Evolutionary conservation across 2,797 vertebrate species (phyloP).

Genomic region (Tragopan temminckii): DNA sequence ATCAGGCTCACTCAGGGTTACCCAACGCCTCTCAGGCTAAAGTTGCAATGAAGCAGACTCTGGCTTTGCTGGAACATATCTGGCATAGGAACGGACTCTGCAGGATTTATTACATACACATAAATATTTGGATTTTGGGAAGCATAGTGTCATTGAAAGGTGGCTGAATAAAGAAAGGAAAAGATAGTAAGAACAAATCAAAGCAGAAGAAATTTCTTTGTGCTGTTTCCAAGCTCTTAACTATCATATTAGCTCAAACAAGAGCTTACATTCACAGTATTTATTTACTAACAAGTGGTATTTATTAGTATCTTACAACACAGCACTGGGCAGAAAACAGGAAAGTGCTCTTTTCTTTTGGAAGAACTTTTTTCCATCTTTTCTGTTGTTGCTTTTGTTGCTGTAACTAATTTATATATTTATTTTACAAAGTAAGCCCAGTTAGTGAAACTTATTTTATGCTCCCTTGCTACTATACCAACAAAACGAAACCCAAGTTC

Average conservation of each 20-base stretch:
- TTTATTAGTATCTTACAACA: slow-evolving; percentile 13
- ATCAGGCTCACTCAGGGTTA: not conserved
- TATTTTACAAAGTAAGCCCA: slow-evolving; percentile 38
- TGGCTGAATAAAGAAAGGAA: not conserved
- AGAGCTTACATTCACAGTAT: not conserved
- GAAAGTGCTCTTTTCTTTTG: not conserved
- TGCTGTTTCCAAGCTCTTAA: not conserved
- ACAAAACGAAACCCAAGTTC: slow-evolving; percentile 66
- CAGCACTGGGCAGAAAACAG: not conserved
- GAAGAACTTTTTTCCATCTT: not conserved
- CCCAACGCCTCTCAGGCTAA: not conserved
- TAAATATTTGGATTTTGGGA: not conserved
- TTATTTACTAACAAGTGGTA: not conserved
- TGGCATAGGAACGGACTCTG: not conserved
- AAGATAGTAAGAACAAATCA: not conserved
- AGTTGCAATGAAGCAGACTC: not conserved
- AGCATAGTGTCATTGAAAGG: not conserved
- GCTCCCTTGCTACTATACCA: slow-evolving; percentile 54
- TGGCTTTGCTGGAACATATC: not conserved
- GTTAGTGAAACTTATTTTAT: slow-evolving; percentile 56
- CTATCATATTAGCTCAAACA: not conserved
- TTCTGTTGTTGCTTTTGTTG: slow-evolving; percentile 15
- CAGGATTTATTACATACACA: not conserved
- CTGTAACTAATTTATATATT: slow-evolving; percentile 42
- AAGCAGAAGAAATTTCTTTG: not conserved